Percentiles rank a stretch among this genome's conserved stretches.
Evolutionary conservation across 2,797 vertebrate species (phyloP).

Genomic region (Mormyrus hasselquistii): DNA sequence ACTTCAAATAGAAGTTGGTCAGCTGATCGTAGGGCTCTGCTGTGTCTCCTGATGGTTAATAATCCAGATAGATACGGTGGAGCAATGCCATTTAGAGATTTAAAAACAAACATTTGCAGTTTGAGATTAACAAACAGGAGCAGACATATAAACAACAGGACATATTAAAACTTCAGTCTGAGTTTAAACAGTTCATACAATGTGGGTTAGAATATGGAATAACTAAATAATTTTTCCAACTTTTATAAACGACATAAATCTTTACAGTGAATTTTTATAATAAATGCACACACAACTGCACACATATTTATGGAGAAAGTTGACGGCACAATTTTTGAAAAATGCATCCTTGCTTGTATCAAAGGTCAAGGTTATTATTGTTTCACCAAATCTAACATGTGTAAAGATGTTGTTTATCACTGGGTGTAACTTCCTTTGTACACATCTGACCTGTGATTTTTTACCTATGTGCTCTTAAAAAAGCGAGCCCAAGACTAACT

Average conservation of each 20-base stretch:
- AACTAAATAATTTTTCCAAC: not conserved
- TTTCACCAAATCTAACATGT: conserved; percentile 24
- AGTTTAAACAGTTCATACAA: not conserved
- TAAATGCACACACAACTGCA: not conserved
- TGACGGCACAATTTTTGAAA: not conserved
- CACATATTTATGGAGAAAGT: not conserved
- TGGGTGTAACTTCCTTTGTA: conserved; percentile 49
- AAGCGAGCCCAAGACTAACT: conserved; percentile 59
- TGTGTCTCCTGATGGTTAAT: too few relatives aligned
- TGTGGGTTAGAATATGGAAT: not conserved
- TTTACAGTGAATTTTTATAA: not conserved
- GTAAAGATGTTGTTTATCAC: conserved; percentile 48
- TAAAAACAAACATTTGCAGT: not conserved
- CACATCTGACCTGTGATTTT: conserved; percentile 54
- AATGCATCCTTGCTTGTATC: not conserved
- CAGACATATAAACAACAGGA: not conserved
- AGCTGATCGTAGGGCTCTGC: too few relatives aligned
- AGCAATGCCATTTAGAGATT: too few relatives aligned
- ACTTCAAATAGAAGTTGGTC: too few relatives aligned
- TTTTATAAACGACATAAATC: not conserved
- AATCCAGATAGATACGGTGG: too few relatives aligned
- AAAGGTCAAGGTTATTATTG: not conserved
- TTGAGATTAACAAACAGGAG: not conserved
- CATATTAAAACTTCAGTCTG: not conserved
- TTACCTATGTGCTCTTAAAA: conserved; percentile 50